Conservation (phyloP, 2,797 vertebrate species). For the Xenentodon cancila region DNA sequence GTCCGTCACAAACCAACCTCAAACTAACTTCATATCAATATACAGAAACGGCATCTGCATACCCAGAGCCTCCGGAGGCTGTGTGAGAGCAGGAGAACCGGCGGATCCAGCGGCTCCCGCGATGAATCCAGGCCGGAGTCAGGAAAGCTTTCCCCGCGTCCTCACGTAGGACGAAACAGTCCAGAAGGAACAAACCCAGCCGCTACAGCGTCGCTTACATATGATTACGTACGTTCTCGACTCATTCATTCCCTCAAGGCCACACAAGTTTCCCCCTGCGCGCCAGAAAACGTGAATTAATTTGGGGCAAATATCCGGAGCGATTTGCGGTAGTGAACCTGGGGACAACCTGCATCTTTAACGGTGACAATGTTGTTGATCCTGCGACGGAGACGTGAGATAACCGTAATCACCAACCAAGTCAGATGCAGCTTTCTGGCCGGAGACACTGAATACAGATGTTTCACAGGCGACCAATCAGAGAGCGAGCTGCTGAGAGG, state of each 20-base stretch:
- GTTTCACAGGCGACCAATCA: conserved; percentile 72
- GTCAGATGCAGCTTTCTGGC: conserved; percentile 65
- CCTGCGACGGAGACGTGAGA: neutral
- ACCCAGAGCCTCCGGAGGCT: conserved; percentile 43
- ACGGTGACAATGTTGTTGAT: no score
- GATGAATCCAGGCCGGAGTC: conserved; percentile 52
- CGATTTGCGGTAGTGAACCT: neutral
- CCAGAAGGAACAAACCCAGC: neutral
- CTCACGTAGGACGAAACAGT: neutral
- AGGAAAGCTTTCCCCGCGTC: conserved; percentile 74
- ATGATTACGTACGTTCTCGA: neutral
- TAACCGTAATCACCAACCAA: conserved; percentile 2
- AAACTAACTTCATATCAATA: conserved; percentile 12
- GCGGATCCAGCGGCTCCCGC: conserved; percentile 55
- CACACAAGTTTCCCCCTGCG: conserved; percentile 28
- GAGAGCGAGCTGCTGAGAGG: conserved; percentile 30
- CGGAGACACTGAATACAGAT: conserved; percentile 79
- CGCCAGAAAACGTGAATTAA: no score
- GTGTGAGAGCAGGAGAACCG: conserved; percentile 32
- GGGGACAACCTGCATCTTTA: no score
- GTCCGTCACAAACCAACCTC: no score
- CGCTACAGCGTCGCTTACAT: neutral
- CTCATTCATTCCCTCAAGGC: conserved; percentile 6
- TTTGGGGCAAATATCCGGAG: neutral
- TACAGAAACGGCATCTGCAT: conserved; percentile 20